Conservation (phyloP, 2,888 invertebrate species). For the Rhamnusium bicolor region DNA sequence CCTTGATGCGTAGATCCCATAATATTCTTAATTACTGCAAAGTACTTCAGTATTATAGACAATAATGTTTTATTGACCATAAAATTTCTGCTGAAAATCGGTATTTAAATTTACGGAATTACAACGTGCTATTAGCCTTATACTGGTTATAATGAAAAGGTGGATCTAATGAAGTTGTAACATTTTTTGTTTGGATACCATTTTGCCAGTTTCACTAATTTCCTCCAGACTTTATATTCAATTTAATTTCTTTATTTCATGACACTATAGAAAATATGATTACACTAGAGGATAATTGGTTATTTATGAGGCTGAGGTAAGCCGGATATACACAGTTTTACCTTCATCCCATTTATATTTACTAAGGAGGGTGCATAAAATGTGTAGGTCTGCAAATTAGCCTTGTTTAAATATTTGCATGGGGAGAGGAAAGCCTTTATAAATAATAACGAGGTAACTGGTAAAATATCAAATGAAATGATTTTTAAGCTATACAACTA, state of each 20-base stretch:
- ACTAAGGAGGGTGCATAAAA: not conserved
- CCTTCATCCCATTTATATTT: not conserved
- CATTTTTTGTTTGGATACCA: not conserved
- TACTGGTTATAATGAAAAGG: not conserved
- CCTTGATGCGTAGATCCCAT: too few relatives aligned
- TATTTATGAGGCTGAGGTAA: constrained; percentile 16
- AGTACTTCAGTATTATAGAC: not conserved
- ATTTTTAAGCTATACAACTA: too few relatives aligned
- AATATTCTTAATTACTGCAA: not conserved
- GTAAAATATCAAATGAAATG: not conserved
- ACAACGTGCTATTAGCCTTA: not conserved
- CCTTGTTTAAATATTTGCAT: constrained; percentile 11
- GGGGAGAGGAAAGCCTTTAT: not conserved
- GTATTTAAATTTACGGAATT: not conserved
- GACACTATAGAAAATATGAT: constrained; percentile 28
- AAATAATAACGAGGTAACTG: not conserved
- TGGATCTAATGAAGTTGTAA: not conserved
- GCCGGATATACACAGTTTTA: constrained; percentile 9
- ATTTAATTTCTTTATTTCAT: constrained; percentile 30
- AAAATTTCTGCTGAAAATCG: not conserved
- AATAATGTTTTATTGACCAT: not conserved
- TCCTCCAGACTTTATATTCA: constrained; percentile 8
- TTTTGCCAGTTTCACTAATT: not conserved
- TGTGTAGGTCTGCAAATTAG: not conserved
- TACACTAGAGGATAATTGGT: constrained; percentile 29